These are phyloP conservation scores for Holothuria leucospilota DNA, from an alignment of 53 echinoderm and acorn worm species.

Conservation along the genomic window DNA sequence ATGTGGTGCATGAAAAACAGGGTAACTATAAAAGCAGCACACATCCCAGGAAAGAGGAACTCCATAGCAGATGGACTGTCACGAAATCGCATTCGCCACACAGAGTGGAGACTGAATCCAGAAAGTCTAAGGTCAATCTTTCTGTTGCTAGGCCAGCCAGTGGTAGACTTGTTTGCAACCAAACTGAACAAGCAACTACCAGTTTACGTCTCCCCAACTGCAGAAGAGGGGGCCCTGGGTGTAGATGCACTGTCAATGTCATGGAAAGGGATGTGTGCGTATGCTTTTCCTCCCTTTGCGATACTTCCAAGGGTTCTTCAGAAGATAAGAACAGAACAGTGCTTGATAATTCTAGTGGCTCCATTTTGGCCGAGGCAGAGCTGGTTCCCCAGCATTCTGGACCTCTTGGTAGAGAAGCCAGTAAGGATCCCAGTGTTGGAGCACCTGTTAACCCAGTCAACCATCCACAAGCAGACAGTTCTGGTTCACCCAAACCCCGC, in stretches of 20 bases:
- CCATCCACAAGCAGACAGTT: too few species aligned
- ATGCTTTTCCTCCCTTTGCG: constrained; percentile 22
- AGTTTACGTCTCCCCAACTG: constrained; percentile 10
- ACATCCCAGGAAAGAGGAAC: background rate
- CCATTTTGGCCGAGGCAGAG: too few species aligned
- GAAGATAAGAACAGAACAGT: constrained; percentile 24
- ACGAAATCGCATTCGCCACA: background rate
- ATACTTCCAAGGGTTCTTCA: constrained; percentile 2
- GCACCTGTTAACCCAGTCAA: too few species aligned
- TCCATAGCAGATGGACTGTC: background rate
- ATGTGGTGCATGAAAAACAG: background rate
- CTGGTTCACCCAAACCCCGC: too few species aligned
- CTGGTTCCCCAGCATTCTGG: too few species aligned
- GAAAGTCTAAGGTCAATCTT: too few species aligned
- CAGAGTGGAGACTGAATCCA: constrained; percentile 23
- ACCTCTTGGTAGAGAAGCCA: too few species aligned
- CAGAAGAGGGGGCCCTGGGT: background rate
- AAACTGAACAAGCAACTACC: constrained; percentile 6
- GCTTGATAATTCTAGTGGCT: constrained; percentile 24
- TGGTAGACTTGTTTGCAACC: too few species aligned
- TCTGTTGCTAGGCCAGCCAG: too few species aligned
- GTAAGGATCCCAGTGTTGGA: too few species aligned
- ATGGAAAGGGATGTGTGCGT: constrained; percentile 29
- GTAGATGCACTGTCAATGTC: constrained; percentile 26
- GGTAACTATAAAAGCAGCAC: background rate